Percentiles rank a stretch among this genome's conserved stretches.
phyloP scores from a whole-genome alignment of 2,113 vertebrate genomes.

The Sakesphorus luctuosus region DNA sequence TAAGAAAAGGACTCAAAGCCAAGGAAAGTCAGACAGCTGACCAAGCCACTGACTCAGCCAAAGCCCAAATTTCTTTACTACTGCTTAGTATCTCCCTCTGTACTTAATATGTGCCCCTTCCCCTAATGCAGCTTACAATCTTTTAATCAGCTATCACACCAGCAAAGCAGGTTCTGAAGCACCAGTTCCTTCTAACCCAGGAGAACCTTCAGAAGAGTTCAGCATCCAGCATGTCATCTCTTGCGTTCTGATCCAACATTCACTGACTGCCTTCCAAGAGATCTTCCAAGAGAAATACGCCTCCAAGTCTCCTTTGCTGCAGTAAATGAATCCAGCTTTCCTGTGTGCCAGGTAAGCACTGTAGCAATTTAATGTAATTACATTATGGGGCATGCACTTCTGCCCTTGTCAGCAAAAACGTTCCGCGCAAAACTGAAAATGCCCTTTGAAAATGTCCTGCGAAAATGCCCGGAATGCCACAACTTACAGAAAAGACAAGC shows the following conservation, averaged over 20 bases:
- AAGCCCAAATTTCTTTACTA: neutral
- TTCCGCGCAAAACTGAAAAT: neutral
- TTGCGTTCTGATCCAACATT: neutral
- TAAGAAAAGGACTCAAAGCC: neutral
- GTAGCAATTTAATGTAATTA: neutral
- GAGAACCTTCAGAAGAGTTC: neutral
- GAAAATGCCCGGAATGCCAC: neutral
- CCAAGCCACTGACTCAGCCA: neutral
- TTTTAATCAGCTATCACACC: neutral
- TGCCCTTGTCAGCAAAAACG: neutral
- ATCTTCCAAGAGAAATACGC: neutral
- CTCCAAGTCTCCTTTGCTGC: neutral
- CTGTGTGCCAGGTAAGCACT: neutral
- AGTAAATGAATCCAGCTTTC: neutral
- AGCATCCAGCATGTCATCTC: accelerated
- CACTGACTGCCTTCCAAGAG: neutral
- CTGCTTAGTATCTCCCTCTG: neutral
- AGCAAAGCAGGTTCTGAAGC: neutral
- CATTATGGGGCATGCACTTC: neutral
- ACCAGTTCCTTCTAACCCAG: neutral
- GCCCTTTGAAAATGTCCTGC: neutral
- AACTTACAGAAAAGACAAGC: neutral
- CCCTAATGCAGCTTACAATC: neutral
- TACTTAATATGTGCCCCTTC: neutral
- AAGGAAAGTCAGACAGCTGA: neutral